phyloP scores from a whole-genome alignment of 2,888 invertebrate genomes.

The Lasius fuliginosus region DNA sequence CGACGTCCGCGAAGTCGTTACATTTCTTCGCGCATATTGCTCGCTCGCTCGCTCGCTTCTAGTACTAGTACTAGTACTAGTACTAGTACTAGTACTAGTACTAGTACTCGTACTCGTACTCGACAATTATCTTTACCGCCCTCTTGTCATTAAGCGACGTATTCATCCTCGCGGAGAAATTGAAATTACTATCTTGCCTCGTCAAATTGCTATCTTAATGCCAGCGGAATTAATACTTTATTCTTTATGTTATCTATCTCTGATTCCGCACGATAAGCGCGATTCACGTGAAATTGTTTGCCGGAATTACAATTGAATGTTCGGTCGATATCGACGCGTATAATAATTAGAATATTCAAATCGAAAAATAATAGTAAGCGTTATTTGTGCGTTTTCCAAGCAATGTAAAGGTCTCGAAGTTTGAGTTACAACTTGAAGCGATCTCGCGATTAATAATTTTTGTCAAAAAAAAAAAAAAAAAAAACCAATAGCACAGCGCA shows the following conservation, averaged over 20 bases:
- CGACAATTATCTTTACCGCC: constrained; percentile 19
- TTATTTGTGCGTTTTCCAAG: not conserved
- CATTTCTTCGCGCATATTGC: constrained; percentile 30
- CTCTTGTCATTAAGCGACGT: constrained; percentile 8
- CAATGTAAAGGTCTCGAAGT: constrained; percentile 8
- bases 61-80: too few species aligned
- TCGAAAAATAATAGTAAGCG: not conserved
- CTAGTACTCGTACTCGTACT: too few species aligned
- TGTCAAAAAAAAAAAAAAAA: not conserved
- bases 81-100: too few species aligned
- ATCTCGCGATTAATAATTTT: constrained; percentile 30
- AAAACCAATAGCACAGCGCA: not conserved
- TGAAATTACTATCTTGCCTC: constrained; percentile 8
- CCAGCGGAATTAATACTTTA: not conserved
- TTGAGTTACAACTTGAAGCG: constrained; percentile 9
- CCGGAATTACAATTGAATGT: not conserved
- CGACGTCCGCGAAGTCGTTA: constrained; percentile 3
- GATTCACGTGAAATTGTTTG: constrained; percentile 1
- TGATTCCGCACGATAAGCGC: not conserved
- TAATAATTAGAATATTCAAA: not conserved
- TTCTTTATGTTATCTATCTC: not conserved
- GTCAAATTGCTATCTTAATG: constrained; percentile 1
- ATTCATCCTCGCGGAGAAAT: not conserved
- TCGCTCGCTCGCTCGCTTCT: not conserved
- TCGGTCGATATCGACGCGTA: not conserved